Base-by-base conservation (phyloP, 2,888 invertebrate species). In the Hymenopus coronatus region DNA sequence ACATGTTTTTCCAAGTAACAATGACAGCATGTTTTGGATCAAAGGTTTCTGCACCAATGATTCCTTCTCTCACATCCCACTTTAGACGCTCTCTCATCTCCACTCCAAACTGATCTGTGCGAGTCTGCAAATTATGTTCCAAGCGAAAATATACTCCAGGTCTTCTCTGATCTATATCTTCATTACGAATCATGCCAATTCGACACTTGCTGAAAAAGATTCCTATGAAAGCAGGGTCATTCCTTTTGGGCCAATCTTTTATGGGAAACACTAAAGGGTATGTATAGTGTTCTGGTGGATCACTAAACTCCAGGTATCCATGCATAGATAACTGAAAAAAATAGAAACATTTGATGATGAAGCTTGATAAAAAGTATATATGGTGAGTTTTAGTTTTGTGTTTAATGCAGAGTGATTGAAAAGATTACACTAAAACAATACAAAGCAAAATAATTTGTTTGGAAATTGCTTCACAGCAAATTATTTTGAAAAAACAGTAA, bases 1-100 rank as follows among this genome's bases (percentile, higher is more conserved):
- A 97, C 93, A 99, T 96, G 93, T 99, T 99, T 93, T 98, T 98
- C 99, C 99, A 99, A 0, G 99, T 99, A 89, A 97, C 95, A 90
- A 98, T 97, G 89, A 98, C 94, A 4, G 96, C 97, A 92, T 98
- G 98, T 92, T 98, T 98, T 0, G 99, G 98, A 91, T 96, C 95
- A 93, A 99, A 99, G 3, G 97, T 96, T 84, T 97, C 97, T 0
- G 98, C 96, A 0, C 99, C 99, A 40, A 98, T 97, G 30, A 99
- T 98, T 15, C 98, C 98, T 91, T 97, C 96, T 85, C 97, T 95
- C 89, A 98, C 96, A 92, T 98, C 98, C 97, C 98, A 98, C 91
- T 96, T 97, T 2, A 97, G 92, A 88, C 98, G 95, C 92, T 98
- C 98, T 83, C 97, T 94, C 93, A 98, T 95, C 93, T 98, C 98